These are phyloP conservation scores for Silvanus unidentatus DNA, from an alignment of 2,888 invertebrate genomes.

Conservation along the genomic window DNA sequence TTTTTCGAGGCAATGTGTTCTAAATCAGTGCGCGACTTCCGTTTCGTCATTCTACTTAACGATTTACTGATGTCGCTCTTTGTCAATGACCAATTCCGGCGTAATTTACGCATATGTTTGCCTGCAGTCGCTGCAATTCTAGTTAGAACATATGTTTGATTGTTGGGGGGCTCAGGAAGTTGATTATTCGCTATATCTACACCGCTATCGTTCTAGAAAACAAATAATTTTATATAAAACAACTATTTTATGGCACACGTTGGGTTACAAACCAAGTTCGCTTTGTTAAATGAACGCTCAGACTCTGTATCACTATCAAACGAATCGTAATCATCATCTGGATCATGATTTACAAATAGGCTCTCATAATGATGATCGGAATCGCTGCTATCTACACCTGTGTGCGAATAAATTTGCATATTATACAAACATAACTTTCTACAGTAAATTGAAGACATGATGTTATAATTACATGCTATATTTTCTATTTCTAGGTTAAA, in stretches of 20 bases:
- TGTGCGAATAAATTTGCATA: too few relatives aligned
- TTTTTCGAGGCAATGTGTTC: constrained; percentile 11
- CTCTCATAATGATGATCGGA: constrained; percentile 68
- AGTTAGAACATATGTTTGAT: constrained; percentile 55
- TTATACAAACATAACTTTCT: too few relatives aligned
- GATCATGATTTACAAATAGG: constrained; percentile 42
- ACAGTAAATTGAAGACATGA: too few relatives aligned
- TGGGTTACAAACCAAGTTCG: constrained; percentile 26
- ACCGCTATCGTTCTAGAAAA: constrained; percentile 45
- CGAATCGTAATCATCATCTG: constrained; percentile 61
- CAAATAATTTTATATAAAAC: background rate
- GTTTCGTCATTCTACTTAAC: constrained; percentile 46
- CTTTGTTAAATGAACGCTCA: constrained; percentile 44
- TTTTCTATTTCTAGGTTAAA: too few relatives aligned
- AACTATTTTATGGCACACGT: background rate
- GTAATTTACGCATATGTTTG: constrained; percentile 60
- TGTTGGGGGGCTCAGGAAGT: constrained; percentile 56
- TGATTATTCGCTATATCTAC: constrained; percentile 50
- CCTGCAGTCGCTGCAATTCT: constrained; percentile 58
- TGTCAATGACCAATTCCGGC: constrained; percentile 54
- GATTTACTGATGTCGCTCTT: constrained; percentile 56
- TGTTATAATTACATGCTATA: too few relatives aligned
- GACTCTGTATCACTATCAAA: constrained; percentile 65
- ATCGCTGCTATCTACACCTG: constrained; percentile 47
- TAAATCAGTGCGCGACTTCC: constrained; percentile 39